Evolutionary conservation across 2,888 invertebrate species (phyloP).

Genomic region (Tethea ocularis): DNA sequence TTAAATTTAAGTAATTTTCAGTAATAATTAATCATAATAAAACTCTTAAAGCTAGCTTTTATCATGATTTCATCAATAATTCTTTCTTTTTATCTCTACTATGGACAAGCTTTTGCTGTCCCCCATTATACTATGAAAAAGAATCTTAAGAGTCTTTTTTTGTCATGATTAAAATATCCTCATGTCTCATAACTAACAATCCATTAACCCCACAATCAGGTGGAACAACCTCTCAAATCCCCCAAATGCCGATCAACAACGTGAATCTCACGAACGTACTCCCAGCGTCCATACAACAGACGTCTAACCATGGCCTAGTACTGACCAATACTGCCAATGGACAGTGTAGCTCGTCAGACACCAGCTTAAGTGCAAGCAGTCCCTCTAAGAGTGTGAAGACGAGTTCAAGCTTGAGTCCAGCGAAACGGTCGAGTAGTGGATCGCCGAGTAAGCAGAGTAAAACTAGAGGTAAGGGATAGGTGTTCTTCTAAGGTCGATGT

Average conservation of each 20-base stretch:
- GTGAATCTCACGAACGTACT: constrained; percentile 64
- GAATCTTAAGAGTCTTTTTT: no score
- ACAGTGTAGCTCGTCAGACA: constrained; percentile 80
- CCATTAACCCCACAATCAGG: not conserved
- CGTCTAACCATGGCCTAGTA: constrained; percentile 58
- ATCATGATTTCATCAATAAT: no score
- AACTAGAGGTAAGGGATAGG: constrained; percentile 91
- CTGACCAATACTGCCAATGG: constrained; percentile 67
- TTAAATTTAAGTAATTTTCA: no score
- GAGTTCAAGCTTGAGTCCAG: constrained; percentile 92
- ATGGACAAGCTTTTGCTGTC: no score
- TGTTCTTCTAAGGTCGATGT: no score
- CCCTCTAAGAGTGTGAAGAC: constrained; percentile 95
- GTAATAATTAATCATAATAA: no score
- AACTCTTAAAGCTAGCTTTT: no score
- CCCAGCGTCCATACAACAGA: constrained; percentile 66
- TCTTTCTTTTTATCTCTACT: no score
- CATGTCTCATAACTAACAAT: not conserved
- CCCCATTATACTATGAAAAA: no score
- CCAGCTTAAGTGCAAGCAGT: constrained; percentile 88
- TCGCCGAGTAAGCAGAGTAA: constrained; percentile 91
- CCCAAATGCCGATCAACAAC: constrained; percentile 70
- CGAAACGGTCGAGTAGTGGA: constrained; percentile 91
- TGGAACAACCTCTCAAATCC: constrained; percentile 47
- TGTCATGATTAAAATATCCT: no score